Base-by-base conservation (phyloP, 2,797 vertebrate species). In the Echiichthys vipera region DNA sequence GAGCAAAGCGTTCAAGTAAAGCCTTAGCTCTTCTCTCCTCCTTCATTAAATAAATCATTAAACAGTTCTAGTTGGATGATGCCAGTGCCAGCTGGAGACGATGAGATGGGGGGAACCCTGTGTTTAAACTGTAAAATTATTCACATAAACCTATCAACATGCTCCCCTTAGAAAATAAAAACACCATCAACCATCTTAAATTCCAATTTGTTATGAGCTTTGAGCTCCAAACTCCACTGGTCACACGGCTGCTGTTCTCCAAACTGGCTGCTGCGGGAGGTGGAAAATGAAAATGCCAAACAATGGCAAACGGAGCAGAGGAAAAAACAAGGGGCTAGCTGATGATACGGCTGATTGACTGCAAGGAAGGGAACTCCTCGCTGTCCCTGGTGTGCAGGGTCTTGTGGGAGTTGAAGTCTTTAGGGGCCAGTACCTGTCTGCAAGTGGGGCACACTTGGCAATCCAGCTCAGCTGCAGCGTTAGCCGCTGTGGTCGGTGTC, bases 311-410 rank as follows among this genome's bases (percentile, higher is more conserved):
- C 5, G 5, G 45, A 63, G 62, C 39, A 29, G 32, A 18, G n/a
- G 24, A 24, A n/a, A 7, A 59, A 22, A 6, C 5, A 25, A 7
- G 37, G 74, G 74, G 95, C 92, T 99, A 99, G 91, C 95, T 98
- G 91, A 99, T 96, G 83, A 98, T 96, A 56, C 96, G 96, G 92
- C 97, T 96, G 68, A 99, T 96, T 2, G 97, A 96, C 86, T 99
- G 98, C 67, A 99, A 86, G 56, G 98, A 98, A 1, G 98, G 98
- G 89, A 99, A 99, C 71, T 99, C 98, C 22, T 98, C 96, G 0
- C 7, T 90, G 0, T 98, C 97, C 56, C 93, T 93, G 0, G 92
- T 88, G 77, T 99, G 98, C 91, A 96, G 88, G 27, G 96, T 96
- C 77, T 97, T 97, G 86, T 99, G 98, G 85, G 95, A 91, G 71